These are phyloP conservation scores for Sitophilus oryzae DNA, from an alignment of 1,140 invertebrate genomes.

Conservation along the genomic window DNA sequence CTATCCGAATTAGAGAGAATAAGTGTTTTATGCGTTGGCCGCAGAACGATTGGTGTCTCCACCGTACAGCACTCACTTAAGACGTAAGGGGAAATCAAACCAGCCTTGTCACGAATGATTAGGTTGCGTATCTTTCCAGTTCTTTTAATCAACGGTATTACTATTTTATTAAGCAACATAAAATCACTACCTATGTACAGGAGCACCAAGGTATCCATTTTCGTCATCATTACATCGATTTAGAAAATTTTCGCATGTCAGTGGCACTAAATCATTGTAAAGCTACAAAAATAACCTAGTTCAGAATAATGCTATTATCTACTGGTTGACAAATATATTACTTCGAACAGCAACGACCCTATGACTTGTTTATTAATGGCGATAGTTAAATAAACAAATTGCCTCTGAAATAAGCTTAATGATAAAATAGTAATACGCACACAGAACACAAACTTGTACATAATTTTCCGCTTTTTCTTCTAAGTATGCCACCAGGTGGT, in stretches of 20 bases:
- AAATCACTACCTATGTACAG: constrained; percentile 41
- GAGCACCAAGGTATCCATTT: constrained; percentile 46
- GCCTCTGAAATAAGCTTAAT: constrained; percentile 43
- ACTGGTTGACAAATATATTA: constrained; percentile 30
- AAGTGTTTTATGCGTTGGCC: no score
- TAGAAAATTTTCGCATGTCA: constrained; percentile 48
- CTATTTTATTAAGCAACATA: no score
- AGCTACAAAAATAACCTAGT: constrained; percentile 39
- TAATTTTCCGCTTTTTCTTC: constrained; percentile 20
- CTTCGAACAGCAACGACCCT: constrained; percentile 48
- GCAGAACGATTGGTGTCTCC: no score
- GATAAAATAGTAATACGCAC: neutral
- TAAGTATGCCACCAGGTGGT: constrained; percentile 39
- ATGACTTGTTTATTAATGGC: constrained; percentile 42
- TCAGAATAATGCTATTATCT: neutral
- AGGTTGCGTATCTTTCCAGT: no score
- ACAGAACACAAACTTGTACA: constrained; percentile 14
- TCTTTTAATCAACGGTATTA: no score
- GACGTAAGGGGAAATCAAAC: no score
- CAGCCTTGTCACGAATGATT: no score
- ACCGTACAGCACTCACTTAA: no score
- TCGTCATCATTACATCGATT: constrained; percentile 42
- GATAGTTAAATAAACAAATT: constrained; percentile 48
- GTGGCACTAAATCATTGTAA: constrained; percentile 48
- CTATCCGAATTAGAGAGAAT: no score